Evolutionary conservation across 2,888 invertebrate genomes (phyloP).

Genomic region (Leptopterna dolabrata): DNA sequence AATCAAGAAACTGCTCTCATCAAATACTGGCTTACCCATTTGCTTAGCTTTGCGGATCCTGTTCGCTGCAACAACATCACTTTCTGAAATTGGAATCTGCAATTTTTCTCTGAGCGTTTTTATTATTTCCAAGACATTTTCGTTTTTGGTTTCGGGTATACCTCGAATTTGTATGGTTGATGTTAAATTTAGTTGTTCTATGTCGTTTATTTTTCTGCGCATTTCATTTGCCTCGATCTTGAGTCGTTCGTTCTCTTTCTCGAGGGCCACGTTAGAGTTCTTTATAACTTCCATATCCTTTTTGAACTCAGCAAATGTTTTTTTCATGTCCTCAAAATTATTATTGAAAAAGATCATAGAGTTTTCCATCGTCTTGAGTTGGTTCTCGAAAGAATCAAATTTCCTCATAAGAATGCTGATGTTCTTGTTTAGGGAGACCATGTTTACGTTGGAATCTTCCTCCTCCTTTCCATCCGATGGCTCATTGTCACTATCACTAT

Average conservation of each 20-base stretch:
- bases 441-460: background rate
- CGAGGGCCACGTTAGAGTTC: background rate
- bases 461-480: background rate
- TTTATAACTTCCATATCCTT: background rate
- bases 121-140: background rate
- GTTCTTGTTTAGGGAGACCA: background rate
- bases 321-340: background rate
- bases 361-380: background rate
- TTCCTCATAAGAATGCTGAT: background rate
- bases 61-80: background rate
- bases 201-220: background rate
- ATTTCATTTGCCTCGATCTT: background rate
- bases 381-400: background rate
- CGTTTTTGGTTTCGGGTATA: background rate
- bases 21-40: background rate
- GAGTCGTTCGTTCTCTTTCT: background rate
- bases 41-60: background rate
- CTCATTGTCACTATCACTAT: background rate
- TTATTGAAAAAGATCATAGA: background rate
- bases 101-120: background rate
- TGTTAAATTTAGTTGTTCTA: background rate
- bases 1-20: background rate
- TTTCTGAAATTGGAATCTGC: background rate
- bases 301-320: background rate
- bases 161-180: background rate